Base-by-base conservation (phyloP, 2,888 invertebrate genomes). In the Mimas tiliae region DNA sequence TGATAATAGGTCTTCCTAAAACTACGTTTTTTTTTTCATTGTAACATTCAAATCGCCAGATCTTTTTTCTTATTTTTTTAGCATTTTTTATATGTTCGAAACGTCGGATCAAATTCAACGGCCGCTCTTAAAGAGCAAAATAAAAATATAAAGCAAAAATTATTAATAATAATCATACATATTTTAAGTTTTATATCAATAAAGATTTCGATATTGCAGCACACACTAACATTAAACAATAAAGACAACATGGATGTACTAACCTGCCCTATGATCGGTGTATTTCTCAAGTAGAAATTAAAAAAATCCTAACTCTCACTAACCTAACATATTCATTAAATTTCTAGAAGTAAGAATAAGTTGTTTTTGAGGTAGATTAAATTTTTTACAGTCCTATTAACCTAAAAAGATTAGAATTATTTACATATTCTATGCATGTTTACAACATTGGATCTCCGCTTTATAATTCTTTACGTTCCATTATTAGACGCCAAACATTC, bases 361-460 rank as follows among this genome's bases (percentile, higher is more conserved):
- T 93, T 92, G 85, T 82, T 82, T 87, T 90, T 93, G 93, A 93
- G 93, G 93, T 93, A 93, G 93, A 93, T 93, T 88, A 88, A 90
- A 87, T 90, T 93, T 92, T 93, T 93, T 92, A 93, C 89, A 93
- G 86, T 90, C 92, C 93, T 93, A 93, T 91, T 93, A 93, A 87
- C 90, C 91, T 93, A 93, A 85, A 81, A 82, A 84, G 84, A 91
- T 90, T 90, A 91, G 85, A 90, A 91, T 85, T 91, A 93, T 90
- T 90, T 93, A 93, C 90, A 91, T 84, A 88, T 82, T 82, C 78
- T 84, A 87, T 81, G 82, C 45, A 63, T 62, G 52, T 62, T 51
- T 89, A 86, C 82, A 84, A 84, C 84, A 87, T 86, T 87, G 85
- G 84, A 88, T 89, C 86, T 85, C 83, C 78, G 76, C 76, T 76